Conservation (phyloP, 2,113 vertebrate species). For the Perognathus longimembris region DNA sequence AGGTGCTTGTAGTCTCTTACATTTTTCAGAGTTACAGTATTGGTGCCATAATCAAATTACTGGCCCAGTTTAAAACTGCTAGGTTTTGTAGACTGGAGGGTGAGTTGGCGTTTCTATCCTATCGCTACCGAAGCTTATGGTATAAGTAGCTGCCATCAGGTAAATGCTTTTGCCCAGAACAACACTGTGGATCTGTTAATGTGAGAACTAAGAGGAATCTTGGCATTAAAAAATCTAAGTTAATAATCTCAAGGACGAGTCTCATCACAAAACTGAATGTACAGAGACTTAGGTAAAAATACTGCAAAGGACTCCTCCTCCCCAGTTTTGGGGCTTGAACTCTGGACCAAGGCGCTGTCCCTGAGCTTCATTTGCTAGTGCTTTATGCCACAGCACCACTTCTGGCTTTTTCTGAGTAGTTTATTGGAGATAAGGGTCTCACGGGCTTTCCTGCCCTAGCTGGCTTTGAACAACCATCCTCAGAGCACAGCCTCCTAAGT, state of each 20-base stretch:
- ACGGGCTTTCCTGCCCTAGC: no score
- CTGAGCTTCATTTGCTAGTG: no score
- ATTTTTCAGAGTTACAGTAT: not conserved
- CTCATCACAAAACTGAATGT: constrained; percentile 9
- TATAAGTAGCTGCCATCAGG: not conserved
- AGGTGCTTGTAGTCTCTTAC: not conserved
- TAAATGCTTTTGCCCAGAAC: constrained; percentile 16
- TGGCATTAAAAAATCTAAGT: constrained; percentile 1
- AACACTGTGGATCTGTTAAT: not conserved
- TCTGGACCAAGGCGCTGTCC: no score
- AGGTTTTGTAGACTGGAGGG: not conserved
- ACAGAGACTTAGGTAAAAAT: constrained; percentile 3
- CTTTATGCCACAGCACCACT: no score
- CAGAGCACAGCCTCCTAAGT: no score
- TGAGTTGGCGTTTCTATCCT: not conserved
- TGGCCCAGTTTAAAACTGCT: not conserved
- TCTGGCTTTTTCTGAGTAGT: no score
- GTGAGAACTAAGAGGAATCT: not conserved
- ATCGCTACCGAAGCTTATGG: not conserved
- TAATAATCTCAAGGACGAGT: not conserved
- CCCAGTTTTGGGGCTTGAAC: no score
- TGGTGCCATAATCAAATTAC: not conserved
- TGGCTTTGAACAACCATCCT: no score
- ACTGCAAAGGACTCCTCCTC: not conserved
- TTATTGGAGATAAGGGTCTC: no score